Evolutionary conservation across 2,797 vertebrate genomes (phyloP), one percentile per base, ranked within the genome.

Genomic region (Protonibea diacanthus): DNA sequence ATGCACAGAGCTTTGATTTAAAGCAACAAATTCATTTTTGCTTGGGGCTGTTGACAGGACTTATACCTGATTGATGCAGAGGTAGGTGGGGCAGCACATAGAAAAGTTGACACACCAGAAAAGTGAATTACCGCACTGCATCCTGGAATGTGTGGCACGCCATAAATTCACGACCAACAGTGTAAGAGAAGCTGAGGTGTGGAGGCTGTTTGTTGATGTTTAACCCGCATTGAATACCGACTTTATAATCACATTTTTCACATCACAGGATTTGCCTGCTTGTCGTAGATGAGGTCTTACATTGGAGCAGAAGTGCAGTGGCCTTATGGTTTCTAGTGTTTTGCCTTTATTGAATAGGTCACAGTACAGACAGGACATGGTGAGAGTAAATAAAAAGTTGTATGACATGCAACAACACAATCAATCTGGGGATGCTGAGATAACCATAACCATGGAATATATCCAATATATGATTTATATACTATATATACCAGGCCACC

Each of bases 41-140:
- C 59, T 68, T 3, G 33, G 20, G 55, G 57, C 23, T 27, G 58
- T 59, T 81, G 60, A 74, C 71, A 42, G 67, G 53, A 51, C 21
- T 1, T 75, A 12, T 6, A 7, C 29, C 17, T 81, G 80, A 74
- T 81, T 77, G 74, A 87, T 86, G 71, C 55, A 65, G 62, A 18
- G 11, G 58, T 33, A 78, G 79, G 73, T 33, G 49, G 12, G 66
- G 70, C 52, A 1, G 76, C 51, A 40, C 33, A 3, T 1, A 13
- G 47, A 68, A 52, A 67, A 55, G 69, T 66, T 61, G 84, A 81
- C 80, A 80, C 76, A 65, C 79, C 60, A 78, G 75, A 80, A 80
- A 78, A 76, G 66, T 81, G 76, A 87, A 74, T 83, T 83, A 80
- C 59, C 6, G 23, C 73, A 4, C 69, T 44, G 71, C 61, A 76